Evolutionary conservation across 1,140 invertebrate species (phyloP).

Genomic region (Thaumatotibia leucotreta): DNA sequence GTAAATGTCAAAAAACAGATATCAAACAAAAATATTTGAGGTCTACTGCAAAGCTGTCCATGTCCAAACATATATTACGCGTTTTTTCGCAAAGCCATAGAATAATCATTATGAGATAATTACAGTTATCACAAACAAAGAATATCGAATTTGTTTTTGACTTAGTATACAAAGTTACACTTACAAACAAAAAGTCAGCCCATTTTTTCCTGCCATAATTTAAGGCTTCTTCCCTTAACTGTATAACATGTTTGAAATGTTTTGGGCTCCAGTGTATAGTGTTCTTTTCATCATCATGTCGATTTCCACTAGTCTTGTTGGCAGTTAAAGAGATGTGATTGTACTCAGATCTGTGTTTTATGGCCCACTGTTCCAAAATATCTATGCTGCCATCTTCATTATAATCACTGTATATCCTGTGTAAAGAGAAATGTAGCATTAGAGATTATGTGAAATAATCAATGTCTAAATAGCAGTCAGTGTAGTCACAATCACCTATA

Average conservation of each 20-base stretch:
- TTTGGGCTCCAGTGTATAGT: slow-evolving; percentile 85
- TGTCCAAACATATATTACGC: no score
- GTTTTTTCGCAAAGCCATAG: no score
- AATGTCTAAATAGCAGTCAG: no score
- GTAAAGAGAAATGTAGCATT: slow-evolving; percentile 33
- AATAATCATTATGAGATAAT: no score
- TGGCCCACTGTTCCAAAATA: slow-evolving; percentile 86
- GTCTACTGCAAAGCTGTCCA: no score
- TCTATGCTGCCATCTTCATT: slow-evolving; percentile 88
- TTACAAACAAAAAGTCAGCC: slow-evolving; percentile 59
- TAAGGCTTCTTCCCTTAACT: slow-evolving; percentile 88
- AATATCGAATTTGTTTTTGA: no score
- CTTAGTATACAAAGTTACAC: slow-evolving; percentile 17
- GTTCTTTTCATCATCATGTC: slow-evolving; percentile 80
- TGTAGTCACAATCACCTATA: no score
- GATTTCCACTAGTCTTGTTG: slow-evolving; percentile 54
- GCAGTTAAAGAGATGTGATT: slow-evolving; percentile 82
- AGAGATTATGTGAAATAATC: no score
- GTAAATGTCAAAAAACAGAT: no score
- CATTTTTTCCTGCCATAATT: slow-evolving; percentile 79
- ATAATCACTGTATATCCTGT: slow-evolving; percentile 92
- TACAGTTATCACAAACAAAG: no score
- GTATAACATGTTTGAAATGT: slow-evolving; percentile 89
- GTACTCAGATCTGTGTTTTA: slow-evolving; percentile 80
- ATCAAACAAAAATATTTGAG: no score